These are phyloP conservation scores for Caenorhabditis panamensis DNA, from an alignment of 2,888 invertebrate genomes.

Conservation along the genomic window DNA sequence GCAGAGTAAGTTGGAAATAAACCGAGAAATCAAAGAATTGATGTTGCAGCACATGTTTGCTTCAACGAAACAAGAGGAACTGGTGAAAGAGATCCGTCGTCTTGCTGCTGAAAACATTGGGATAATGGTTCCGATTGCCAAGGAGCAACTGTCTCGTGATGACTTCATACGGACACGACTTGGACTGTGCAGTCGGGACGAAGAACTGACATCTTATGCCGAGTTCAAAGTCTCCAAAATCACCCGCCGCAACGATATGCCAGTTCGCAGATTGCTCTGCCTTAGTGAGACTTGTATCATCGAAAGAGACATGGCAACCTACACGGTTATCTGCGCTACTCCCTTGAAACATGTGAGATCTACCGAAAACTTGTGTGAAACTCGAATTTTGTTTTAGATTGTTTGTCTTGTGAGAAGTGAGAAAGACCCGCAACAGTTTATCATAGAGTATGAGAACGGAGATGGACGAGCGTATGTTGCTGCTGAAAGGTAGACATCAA, in stretches of 20 bases:
- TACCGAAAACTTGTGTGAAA: too few species aligned
- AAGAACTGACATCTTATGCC: slow-evolving; percentile 94
- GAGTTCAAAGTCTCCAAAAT: slow-evolving; percentile 97
- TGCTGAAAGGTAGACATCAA: slow-evolving; percentile 85
- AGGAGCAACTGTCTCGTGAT: slow-evolving; percentile 89
- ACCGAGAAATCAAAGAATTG: neutral
- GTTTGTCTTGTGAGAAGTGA: slow-evolving; percentile 93
- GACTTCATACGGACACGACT: slow-evolving; percentile 92
- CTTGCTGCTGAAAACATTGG: slow-evolving; percentile 89
- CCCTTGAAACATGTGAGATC: slow-evolving; percentile 83
- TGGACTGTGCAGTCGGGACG: slow-evolving; percentile 93
- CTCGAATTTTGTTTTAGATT: too few species aligned
- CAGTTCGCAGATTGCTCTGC: slow-evolving; percentile 91
- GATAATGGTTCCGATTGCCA: slow-evolving; percentile 89
- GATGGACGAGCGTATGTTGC: slow-evolving; percentile 91
- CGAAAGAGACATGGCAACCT: slow-evolving; percentile 97
- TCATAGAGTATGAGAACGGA: slow-evolving; percentile 94
- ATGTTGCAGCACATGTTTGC: slow-evolving; percentile 84
- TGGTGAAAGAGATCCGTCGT: slow-evolving; percentile 91
- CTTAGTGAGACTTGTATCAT: slow-evolving; percentile 92
- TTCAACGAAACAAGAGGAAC: slow-evolving; percentile 89
- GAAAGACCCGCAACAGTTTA: slow-evolving; percentile 93
- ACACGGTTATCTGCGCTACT: slow-evolving; percentile 90
- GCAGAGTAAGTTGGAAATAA: slow-evolving; percentile 84
- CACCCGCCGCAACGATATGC: slow-evolving; percentile 87